A percentile compares a stretch with the other conserved stretches of the same genome.
Conservation (phyloP, 2,797 vertebrate species). For the Coregonus sp. region DNA sequence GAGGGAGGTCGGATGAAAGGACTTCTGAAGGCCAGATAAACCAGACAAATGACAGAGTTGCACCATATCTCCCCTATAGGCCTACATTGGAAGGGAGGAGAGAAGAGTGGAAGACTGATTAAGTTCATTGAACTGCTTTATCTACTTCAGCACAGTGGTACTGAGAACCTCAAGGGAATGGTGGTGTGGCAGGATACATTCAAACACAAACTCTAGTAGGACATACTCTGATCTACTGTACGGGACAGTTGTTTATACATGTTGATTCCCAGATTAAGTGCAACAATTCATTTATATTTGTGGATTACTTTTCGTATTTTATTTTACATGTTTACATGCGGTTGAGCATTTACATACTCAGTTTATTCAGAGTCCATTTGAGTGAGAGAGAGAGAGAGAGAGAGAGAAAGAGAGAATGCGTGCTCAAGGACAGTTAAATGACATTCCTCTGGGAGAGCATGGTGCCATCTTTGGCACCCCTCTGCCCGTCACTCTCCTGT, state of each 20-base stretch:
- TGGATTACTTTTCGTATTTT: too few relatives aligned
- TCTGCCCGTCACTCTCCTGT: constrained; percentile 12
- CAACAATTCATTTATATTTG: too few relatives aligned
- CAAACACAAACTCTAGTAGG: too few relatives aligned
- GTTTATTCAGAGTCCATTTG: too few relatives aligned
- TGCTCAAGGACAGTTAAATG: constrained; percentile 3
- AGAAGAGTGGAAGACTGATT: background rate
- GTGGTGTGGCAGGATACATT: background rate
- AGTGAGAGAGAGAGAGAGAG: constrained; percentile 1
- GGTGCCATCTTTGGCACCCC: constrained; percentile 25
- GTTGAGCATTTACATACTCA: too few relatives aligned
- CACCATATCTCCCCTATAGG: background rate
- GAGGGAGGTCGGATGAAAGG: constrained; percentile 22
- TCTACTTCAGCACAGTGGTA: background rate
- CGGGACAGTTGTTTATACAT: too few relatives aligned
- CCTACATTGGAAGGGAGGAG: background rate
- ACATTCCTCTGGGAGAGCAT: constrained; percentile 23
- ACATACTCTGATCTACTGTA: too few relatives aligned
- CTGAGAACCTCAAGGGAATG: background rate
- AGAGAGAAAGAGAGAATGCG: background rate
- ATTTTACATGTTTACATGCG: too few relatives aligned
- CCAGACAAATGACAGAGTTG: constrained; percentile 12
- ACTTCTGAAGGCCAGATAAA: constrained; percentile 4
- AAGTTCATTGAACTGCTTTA: background rate
- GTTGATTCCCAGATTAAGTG: too few relatives aligned